phyloP scores from a whole-genome alignment of 2,113 vertebrate species.

The Xyrauchen texanus region DNA sequence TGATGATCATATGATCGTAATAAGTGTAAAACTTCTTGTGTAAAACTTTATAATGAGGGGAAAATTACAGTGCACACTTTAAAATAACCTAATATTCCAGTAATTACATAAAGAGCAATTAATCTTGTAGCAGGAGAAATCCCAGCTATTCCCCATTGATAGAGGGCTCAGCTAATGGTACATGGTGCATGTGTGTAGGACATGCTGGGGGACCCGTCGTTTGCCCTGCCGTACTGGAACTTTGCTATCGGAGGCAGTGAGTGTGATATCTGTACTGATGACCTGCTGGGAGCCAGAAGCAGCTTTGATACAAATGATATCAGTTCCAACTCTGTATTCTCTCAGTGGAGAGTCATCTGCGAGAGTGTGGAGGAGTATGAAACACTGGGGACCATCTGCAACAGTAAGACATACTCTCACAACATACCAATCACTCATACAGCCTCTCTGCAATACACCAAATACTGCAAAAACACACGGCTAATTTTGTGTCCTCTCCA shows the following conservation, averaged over 20 bases:
- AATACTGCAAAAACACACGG: constrained; percentile 20
- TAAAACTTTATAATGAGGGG: too few relatives aligned
- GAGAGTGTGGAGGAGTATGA: constrained; percentile 91
- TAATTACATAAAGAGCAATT: not conserved
- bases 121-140: constrained; percentile 10
- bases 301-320: constrained; percentile 82
- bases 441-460: not conserved
- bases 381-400: constrained; percentile 89
- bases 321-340: constrained; percentile 90
- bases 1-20: too few relatives aligned
- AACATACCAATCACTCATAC: constrained; percentile 16
- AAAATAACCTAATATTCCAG: not conserved
- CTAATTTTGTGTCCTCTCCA: constrained; percentile 75
- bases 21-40: too few relatives aligned
- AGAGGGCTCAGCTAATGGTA: not conserved
- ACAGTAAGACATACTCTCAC: constrained; percentile 79
- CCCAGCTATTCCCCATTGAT: not conserved
- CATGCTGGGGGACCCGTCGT: constrained; percentile 84
- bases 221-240: constrained; percentile 95
- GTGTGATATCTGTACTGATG: constrained; percentile 92
- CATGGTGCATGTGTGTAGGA: constrained; percentile 69
- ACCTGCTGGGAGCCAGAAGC: constrained; percentile 89
- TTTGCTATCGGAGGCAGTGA: constrained; percentile 89
- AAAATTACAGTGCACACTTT: too few relatives aligned
- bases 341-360: constrained; percentile 89